These are phyloP conservation scores for Antheraea pernyi DNA, from an alignment of 1,140 invertebrate genomes.

Conservation along the genomic window DNA sequence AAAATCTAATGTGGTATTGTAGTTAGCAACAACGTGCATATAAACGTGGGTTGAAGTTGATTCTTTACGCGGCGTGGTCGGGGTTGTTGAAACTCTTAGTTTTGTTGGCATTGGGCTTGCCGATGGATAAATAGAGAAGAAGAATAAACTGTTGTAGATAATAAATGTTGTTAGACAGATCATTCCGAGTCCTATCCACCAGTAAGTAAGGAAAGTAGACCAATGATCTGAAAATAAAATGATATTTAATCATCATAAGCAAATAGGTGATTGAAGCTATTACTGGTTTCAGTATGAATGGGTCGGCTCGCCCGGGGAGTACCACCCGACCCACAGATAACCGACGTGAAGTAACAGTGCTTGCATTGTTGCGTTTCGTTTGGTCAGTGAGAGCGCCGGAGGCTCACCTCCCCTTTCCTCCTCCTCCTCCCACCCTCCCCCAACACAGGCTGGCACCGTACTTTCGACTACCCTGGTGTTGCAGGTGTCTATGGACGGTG, in stretches of 20 bases:
- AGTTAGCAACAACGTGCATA: constrained; percentile 53
- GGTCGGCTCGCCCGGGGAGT: no score
- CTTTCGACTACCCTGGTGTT: no score
- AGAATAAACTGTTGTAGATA: constrained; percentile 57
- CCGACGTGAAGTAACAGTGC: no score
- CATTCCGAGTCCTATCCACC: constrained; percentile 65
- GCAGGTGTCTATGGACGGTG: no score
- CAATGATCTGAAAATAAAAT: constrained; percentile 59
- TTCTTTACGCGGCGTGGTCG: neutral
- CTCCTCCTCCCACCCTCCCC: neutral
- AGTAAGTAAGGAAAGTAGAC: constrained; percentile 51
- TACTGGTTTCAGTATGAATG: no score
- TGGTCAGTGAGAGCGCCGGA: no score
- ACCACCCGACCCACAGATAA: no score
- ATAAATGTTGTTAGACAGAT: constrained; percentile 53
- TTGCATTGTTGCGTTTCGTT: no score
- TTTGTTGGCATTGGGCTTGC: constrained; percentile 26
- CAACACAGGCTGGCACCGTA: no score
- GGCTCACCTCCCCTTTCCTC: neutral
- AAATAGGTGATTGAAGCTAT: no score
- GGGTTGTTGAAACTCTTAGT: constrained; percentile 7
- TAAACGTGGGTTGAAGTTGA: constrained; percentile 36
- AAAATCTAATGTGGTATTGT: constrained; percentile 35
- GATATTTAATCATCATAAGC: no score
- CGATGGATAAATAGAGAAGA: constrained; percentile 41